A percentile compares a stretch with the other conserved stretches of the same genome.
These are phyloP conservation scores for Ptiloglossa arizonensis DNA, from an alignment of 1,140 invertebrate species.

Conservation along the genomic window DNA sequence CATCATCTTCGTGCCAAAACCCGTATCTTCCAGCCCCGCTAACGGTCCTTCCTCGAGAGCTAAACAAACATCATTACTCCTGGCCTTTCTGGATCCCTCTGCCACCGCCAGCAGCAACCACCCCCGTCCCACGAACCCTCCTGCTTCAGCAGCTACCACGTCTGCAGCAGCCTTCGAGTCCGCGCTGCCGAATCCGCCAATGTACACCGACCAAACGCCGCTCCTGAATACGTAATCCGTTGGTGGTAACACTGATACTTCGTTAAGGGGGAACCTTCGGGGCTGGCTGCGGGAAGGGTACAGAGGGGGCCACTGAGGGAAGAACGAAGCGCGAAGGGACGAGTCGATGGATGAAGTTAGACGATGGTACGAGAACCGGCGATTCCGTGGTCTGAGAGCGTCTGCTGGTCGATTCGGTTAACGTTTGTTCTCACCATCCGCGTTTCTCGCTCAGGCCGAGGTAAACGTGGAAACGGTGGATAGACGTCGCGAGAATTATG, in stretches of 20 bases:
- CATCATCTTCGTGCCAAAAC: conserved; percentile 74
- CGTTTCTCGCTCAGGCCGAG: neutral
- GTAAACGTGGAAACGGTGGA: neutral
- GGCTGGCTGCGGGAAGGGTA: neutral
- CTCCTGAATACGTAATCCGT: conserved; percentile 70
- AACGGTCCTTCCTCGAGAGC: conserved; percentile 71
- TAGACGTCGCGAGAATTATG: neutral
- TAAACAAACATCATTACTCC: conserved; percentile 79
- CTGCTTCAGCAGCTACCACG: conserved; percentile 34
- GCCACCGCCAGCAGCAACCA: conserved; percentile 42
- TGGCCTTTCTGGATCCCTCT: conserved; percentile 50
- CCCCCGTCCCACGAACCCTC: neutral
- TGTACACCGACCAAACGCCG: conserved; percentile 62
- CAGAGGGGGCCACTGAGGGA: neutral
- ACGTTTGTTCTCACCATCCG: conserved; percentile 50
- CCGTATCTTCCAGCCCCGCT: conserved; percentile 68
- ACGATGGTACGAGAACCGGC: conserved; percentile 13
- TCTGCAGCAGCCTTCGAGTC: conserved; percentile 34
- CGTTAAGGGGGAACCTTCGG: conserved; percentile 53
- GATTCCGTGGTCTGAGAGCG: conserved; percentile 36
- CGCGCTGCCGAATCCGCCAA: conserved; percentile 57
- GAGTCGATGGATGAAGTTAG: conserved; percentile 40
- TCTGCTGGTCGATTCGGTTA: conserved; percentile 55
- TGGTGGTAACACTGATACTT: conserved; percentile 70
- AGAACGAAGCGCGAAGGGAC: conserved; percentile 1